Percentiles rank a stretch among this genome's conserved stretches.
Evolutionary conservation across 2,113 vertebrate genomes (phyloP).

Genomic region (Ceyx margarethae): DNA sequence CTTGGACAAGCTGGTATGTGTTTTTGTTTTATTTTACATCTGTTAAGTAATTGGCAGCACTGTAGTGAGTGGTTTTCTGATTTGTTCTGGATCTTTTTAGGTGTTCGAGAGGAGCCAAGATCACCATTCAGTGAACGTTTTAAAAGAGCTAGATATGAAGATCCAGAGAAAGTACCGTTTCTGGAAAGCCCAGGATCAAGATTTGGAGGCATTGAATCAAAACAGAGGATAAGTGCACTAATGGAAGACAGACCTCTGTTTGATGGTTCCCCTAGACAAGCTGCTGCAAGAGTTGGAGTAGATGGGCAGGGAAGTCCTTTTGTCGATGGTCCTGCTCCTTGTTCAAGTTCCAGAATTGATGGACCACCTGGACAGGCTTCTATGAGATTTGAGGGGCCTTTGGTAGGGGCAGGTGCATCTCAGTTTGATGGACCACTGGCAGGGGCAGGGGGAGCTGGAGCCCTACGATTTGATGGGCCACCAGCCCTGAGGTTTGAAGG

Average conservation of each 20-base stretch:
- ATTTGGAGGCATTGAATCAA: slow-evolving; percentile 81
- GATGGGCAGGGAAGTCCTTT: slow-evolving; percentile 73
- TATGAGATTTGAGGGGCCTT: slow-evolving; percentile 81
- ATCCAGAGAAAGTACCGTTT: slow-evolving; percentile 79
- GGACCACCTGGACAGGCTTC: slow-evolving; percentile 74
- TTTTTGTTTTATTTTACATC: neutral
- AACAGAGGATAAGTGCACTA: slow-evolving; percentile 78
- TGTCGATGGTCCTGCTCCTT: slow-evolving; percentile 78
- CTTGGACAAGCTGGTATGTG: slow-evolving; percentile 20
- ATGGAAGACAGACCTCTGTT: slow-evolving; percentile 80
- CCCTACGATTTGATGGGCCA: slow-evolving; percentile 82
- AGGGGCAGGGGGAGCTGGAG: slow-evolving; percentile 75
- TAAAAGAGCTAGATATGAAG: slow-evolving; percentile 79
- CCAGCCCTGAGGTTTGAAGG: slow-evolving; percentile 78
- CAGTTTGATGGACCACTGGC: slow-evolving; percentile 80
- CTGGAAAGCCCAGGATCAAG: slow-evolving; percentile 72
- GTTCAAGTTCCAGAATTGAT: slow-evolving; percentile 79
- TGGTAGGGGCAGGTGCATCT: slow-evolving; percentile 69
- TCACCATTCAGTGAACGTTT: slow-evolving; percentile 78
- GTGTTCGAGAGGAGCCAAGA: slow-evolving; percentile 79
- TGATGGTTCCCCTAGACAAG: slow-evolving; percentile 72
- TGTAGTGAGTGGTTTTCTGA: neutral
- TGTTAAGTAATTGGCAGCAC: neutral
- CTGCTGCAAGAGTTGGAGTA: slow-evolving; percentile 74
- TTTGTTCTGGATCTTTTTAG: slow-evolving; percentile 29